Conservation (phyloP, 2,888 invertebrate species). For the Zygogramma bicolorata region DNA sequence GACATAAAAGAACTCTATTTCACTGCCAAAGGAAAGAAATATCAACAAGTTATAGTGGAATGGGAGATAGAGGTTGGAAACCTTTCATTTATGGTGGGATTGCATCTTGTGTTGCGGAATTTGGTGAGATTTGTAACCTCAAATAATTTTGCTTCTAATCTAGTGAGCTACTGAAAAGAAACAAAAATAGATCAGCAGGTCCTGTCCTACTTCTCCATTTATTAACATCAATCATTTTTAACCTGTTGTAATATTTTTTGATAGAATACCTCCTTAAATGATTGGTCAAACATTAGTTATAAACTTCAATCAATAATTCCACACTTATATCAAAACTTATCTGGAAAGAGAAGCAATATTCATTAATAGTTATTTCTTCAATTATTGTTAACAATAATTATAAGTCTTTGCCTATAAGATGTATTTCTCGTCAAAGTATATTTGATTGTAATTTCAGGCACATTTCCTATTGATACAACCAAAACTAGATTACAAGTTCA, state of each 20-base stretch:
- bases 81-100: conserved; percentile 95
- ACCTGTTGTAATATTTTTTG: too few relatives aligned
- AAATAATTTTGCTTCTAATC: neutral
- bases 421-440: neutral
- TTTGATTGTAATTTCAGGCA: conserved; percentile 76
- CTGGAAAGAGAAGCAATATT: too few relatives aligned
- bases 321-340: too few relatives aligned
- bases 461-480: conserved; percentile 96
- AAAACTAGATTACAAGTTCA: conserved; percentile 95
- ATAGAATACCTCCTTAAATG: too few relatives aligned
- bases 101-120: conserved; percentile 93
- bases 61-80: conserved; percentile 88
- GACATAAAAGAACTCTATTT: conserved; percentile 31
- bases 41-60: conserved; percentile 66
- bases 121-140: conserved; percentile 74
- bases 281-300: too few relatives aligned
- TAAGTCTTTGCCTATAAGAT: neutral
- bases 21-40: conserved; percentile 8
- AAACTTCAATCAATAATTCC: too few relatives aligned
- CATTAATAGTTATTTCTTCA: too few relatives aligned
- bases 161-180: neutral
- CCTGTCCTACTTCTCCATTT: neutral
- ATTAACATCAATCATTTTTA: too few relatives aligned
- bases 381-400: neutral
- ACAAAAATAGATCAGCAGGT: neutral